phyloP scores from a whole-genome alignment of 2,797 vertebrate species.

The Ataeniobius toweri region DNA sequence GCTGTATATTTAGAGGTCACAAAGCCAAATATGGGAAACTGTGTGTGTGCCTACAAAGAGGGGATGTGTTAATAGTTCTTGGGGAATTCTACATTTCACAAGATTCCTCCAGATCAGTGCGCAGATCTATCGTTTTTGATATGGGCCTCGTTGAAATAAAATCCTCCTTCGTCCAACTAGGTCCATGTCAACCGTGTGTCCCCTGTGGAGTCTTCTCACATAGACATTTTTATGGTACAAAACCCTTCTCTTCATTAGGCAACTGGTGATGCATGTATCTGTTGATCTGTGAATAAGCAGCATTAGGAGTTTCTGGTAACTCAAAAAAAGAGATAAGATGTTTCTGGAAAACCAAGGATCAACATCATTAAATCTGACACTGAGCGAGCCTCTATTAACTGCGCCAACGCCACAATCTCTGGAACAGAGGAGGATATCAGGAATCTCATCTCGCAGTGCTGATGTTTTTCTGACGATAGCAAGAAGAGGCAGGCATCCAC shows the following conservation, averaged over 20 bases:
- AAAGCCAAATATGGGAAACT: too few relatives aligned
- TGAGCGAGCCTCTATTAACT: slow-evolving; percentile 61
- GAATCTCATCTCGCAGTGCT: slow-evolving; percentile 51
- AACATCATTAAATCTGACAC: slow-evolving; percentile 47
- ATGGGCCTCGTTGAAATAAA: too few relatives aligned
- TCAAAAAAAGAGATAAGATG: slow-evolving; percentile 26
- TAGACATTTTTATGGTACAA: too few relatives aligned
- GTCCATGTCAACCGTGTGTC: too few relatives aligned
- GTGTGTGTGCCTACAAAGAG: too few relatives aligned
- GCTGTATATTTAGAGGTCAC: too few relatives aligned
- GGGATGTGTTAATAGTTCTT: too few relatives aligned
- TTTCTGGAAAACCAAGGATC: slow-evolving; percentile 31
- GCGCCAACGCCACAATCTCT: slow-evolving; percentile 19
- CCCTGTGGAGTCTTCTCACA: too few relatives aligned
- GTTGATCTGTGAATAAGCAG: neutral
- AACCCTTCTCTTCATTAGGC: neutral
- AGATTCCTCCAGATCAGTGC: too few relatives aligned
- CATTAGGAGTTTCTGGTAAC: slow-evolving; percentile 7
- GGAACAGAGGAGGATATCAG: slow-evolving; percentile 60
- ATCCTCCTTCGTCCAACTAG: too few relatives aligned
- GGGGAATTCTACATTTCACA: too few relatives aligned
- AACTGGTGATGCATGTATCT: slow-evolving; percentile 7
- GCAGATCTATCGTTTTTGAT: too few relatives aligned
- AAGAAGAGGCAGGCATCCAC: slow-evolving; percentile 31
- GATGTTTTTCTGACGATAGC: slow-evolving; percentile 54